phyloP scores from a whole-genome alignment of 1,140 invertebrate species.

The Pseudachorutes palmiensis region DNA sequence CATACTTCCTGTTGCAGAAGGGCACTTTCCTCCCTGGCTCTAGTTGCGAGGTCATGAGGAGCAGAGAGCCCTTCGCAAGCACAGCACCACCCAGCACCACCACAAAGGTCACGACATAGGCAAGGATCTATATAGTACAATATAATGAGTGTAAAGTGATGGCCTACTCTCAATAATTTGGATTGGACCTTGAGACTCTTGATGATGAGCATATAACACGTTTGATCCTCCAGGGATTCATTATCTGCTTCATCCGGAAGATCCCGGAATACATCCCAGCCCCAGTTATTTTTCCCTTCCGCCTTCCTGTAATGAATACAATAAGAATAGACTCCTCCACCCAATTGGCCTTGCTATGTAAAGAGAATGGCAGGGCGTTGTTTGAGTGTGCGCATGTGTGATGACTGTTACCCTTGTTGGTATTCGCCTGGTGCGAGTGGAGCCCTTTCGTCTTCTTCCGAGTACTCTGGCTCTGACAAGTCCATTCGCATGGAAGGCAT shows the following conservation, averaged over 20 bases:
- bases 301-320: constrained; percentile 4
- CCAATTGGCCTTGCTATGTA: too few species aligned
- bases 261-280: constrained; percentile 86
- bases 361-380: too few species aligned
- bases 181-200: constrained; percentile 66
- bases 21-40: constrained; percentile 60
- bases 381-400: too few species aligned
- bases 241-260: constrained; percentile 78
- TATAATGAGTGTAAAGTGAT: not conserved
- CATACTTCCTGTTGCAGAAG: constrained; percentile 74
- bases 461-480: constrained; percentile 33
- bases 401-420: constrained; percentile 70
- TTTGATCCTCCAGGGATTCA: constrained; percentile 77
- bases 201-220: constrained; percentile 73
- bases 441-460: constrained; percentile 65
- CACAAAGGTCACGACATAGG: constrained; percentile 73
- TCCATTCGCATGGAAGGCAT: constrained; percentile 37
- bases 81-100: constrained; percentile 74
- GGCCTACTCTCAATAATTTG: not conserved
- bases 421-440: constrained; percentile 61
- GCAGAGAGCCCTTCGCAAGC: constrained; percentile 71
- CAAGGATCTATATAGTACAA: constrained; percentile 46
- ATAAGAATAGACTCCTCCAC: not conserved
- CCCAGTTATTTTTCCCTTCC: not conserved
- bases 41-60: constrained; percentile 86